Evolutionary conservation across 2,888 invertebrate genomes (phyloP).

Genomic region (Andrena fulva): DNA sequence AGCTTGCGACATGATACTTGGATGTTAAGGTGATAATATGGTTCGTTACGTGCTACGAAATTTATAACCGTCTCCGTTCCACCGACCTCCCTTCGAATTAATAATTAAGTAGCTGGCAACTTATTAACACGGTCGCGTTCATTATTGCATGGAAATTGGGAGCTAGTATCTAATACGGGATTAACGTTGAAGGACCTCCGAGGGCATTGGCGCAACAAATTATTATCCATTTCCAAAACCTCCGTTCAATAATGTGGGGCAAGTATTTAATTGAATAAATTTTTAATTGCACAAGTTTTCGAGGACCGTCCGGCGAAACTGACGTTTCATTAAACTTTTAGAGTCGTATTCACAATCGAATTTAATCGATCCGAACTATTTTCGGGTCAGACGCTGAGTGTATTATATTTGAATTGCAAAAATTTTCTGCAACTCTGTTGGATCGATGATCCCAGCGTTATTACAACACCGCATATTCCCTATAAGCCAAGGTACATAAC

Average conservation of each 20-base stretch:
- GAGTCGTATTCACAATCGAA: neutral
- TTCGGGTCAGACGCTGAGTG: neutral
- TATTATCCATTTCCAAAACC: too few species aligned
- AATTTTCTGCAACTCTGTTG: conserved; percentile 14
- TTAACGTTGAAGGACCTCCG: neutral
- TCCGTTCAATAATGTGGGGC: too few species aligned
- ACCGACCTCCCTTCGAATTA: conserved; percentile 25
- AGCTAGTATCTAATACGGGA: neutral
- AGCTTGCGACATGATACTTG: conserved; percentile 43
- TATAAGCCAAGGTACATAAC: conserved; percentile 25
- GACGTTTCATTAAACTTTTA: conserved; percentile 23
- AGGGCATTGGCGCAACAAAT: too few species aligned
- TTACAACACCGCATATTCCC: conserved; percentile 8
- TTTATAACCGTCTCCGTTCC: conserved; percentile 25
- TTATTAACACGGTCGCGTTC: conserved; percentile 3
- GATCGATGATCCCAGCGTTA: neutral
- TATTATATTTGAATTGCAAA: conserved; percentile 18
- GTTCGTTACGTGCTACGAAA: conserved; percentile 47
- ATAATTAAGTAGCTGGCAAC: conserved; percentile 20
- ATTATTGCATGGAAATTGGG: neutral
- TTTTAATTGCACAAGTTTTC: too few species aligned
- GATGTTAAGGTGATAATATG: conserved; percentile 37
- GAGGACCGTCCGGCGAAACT: too few species aligned
- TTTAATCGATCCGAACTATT: conserved; percentile 14
- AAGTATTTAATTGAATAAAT: too few species aligned